Conservation (phyloP, 2,113 vertebrate species). For the Mirza zaza region DNA sequence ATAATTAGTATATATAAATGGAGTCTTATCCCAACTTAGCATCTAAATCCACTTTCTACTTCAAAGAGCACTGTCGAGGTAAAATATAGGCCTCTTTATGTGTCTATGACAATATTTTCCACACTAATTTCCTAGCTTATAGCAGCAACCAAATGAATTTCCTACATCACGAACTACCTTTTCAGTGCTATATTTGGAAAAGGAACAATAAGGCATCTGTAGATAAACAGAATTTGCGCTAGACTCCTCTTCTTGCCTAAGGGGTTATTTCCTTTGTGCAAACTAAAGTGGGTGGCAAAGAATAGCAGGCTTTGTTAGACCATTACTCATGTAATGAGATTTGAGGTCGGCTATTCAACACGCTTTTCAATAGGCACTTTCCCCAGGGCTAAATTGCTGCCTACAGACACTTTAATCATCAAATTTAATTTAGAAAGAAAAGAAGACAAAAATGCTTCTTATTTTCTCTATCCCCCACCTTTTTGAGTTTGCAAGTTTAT, state of each 20-base stretch:
- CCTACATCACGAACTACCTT: neutral
- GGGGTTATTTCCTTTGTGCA: conserved; percentile 17
- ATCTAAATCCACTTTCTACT: conserved; percentile 3
- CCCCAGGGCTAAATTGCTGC: conserved; percentile 24
- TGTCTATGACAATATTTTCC: conserved; percentile 33
- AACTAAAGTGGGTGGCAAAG: conserved; percentile 46
- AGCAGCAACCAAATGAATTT: neutral
- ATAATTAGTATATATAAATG: conserved; percentile 32
- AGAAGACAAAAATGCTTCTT: neutral
- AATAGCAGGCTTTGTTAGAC: conserved; percentile 31
- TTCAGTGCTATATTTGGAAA: neutral
- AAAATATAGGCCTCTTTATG: neutral
- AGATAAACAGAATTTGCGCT: conserved; percentile 17
- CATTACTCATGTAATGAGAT: conserved; percentile 47
- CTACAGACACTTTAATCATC: conserved; percentile 43
- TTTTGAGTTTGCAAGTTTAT: neutral
- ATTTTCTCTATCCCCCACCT: neutral
- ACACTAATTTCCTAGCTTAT: neutral
- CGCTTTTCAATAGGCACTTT: conserved; percentile 61
- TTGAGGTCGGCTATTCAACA: conserved; percentile 42
- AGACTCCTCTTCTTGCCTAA: conserved; percentile 31
- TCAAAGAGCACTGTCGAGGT: neutral
- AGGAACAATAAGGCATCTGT: conserved; percentile 52
- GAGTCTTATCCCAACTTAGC: conserved; percentile 2
- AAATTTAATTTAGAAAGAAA: conserved; percentile 58